Evolutionary conservation across 2,797 vertebrate genomes (phyloP).

Genomic region (Chiroxiphia lanceolata): DNA sequence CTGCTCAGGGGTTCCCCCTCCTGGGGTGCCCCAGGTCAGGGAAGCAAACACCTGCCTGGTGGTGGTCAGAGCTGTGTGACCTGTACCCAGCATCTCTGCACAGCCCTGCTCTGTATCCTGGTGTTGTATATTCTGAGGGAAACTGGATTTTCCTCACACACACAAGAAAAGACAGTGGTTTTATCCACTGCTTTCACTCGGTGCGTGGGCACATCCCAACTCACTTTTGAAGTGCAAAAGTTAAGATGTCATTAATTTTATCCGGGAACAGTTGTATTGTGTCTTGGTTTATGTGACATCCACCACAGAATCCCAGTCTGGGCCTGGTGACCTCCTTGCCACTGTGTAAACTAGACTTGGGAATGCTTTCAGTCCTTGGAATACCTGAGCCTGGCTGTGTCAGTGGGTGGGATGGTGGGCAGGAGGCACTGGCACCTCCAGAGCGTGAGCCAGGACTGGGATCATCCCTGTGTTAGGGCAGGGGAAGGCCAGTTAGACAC

Average conservation of each 20-base stretch:
- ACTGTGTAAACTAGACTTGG: not conserved
- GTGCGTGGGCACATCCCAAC: not conserved
- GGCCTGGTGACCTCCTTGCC: not conserved
- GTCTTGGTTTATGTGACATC: not conserved
- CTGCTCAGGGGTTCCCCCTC: not conserved
- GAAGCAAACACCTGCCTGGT: not conserved
- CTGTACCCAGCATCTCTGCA: not conserved
- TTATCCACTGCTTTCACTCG: not conserved
- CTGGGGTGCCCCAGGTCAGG: not conserved
- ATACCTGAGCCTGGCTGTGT: not conserved
- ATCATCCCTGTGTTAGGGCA: not conserved
- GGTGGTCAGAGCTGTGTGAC: not conserved
- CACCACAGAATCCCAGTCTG: not conserved
- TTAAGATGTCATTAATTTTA: not conserved
- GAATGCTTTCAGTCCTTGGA: not conserved
- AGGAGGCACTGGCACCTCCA: rapidly evolving
- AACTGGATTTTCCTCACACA: not conserved
- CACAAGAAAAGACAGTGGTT: not conserved
- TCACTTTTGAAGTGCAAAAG: not conserved
- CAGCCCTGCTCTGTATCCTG: not conserved
- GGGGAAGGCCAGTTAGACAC: rapidly evolving
- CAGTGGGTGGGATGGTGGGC: rapidly evolving
- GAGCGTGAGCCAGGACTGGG: not conserved
- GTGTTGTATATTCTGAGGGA: not conserved
- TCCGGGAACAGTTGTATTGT: not conserved